These are phyloP conservation scores for Alces alces DNA, from an alignment of 2,113 vertebrate species.

Conservation along the genomic window DNA sequence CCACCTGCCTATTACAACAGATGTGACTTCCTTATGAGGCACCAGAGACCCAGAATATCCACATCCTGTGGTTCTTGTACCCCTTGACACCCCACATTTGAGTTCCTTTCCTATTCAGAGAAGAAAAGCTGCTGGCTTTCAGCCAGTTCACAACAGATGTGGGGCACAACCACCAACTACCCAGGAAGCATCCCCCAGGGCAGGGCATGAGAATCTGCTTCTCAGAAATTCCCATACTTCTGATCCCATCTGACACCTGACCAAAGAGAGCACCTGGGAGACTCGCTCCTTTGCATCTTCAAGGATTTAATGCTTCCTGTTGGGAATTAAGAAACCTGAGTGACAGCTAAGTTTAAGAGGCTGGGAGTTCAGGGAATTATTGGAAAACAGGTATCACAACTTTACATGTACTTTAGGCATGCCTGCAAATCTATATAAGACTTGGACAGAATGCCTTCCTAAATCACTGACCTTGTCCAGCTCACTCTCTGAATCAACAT, in stretches of 20 bases:
- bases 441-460: neutral
- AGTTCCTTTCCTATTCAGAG: conserved; percentile 60
- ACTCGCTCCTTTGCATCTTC: neutral
- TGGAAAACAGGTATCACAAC: neutral
- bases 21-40: conserved; percentile 7
- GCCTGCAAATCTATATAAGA: neutral
- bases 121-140: conserved; percentile 48
- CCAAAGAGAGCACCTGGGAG: neutral
- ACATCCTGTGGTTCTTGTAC: conserved; percentile 52
- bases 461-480: neutral
- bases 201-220: conserved; percentile 51
- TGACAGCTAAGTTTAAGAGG: neutral
- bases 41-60: neutral
- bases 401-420: neutral
- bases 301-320: neutral
- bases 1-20: conserved; percentile 20
- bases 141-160: conserved; percentile 55
- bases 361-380: conserved; percentile 12
- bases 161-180: conserved; percentile 41
- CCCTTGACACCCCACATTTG: neutral
- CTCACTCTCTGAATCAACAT: neutral
- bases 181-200: conserved; percentile 9
- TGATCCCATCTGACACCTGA: neutral
- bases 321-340: neutral
- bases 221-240: conserved; percentile 42